Percentiles rank a stretch among this genome's conserved stretches.
phyloP scores from a whole-genome alignment of 2,113 vertebrate species.

The Lamprologus callipterus region DNA sequence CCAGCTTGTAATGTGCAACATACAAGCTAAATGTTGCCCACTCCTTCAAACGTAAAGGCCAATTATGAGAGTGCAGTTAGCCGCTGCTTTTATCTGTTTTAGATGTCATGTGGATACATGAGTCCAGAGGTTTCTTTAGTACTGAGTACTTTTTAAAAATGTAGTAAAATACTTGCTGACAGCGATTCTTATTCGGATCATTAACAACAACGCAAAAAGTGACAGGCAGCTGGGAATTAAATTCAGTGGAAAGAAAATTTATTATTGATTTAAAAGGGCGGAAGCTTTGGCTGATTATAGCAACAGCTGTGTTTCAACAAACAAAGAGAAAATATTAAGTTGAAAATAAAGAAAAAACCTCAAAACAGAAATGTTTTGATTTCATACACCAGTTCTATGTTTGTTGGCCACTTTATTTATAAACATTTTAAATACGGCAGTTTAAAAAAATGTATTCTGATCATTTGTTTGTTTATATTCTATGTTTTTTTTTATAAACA shows the following conservation, averaged over 20 bases:
- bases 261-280: neutral
- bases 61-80: neutral
- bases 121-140: neutral
- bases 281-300: neutral
- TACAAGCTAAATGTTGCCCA: neutral
- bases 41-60: neutral
- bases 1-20: neutral
- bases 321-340: neutral
- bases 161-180: neutral
- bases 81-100: neutral
- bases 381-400: neutral
- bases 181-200: neutral
- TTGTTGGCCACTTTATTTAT: neutral
- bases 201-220: neutral
- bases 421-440: neutral
- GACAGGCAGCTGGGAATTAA: neutral
- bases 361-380: neutral
- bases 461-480: neutral
- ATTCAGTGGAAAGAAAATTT: neutral
- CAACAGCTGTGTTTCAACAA: neutral
- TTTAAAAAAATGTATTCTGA: neutral
- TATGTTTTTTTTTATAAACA: neutral
- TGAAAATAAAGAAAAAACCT: neutral
- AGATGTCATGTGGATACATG: neutral
- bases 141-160: neutral